Percentiles rank a stretch among this genome's conserved stretches.
Conservation (phyloP, 1,140 invertebrate species). For the Rhopalosiphum maidis region DNA sequence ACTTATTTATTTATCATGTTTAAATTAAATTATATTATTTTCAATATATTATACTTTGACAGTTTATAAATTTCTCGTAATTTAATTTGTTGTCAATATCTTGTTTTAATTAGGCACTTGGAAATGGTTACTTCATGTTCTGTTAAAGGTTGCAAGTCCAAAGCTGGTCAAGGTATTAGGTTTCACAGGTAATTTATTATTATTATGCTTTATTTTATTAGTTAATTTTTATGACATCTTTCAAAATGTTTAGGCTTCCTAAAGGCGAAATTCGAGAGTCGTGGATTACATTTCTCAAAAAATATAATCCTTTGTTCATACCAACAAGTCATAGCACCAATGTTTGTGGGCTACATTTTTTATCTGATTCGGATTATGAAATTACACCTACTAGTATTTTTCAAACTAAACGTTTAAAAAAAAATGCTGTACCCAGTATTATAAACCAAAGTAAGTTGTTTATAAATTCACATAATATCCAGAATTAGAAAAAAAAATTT, state of each 20-base stretch:
- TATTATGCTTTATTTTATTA: background rate
- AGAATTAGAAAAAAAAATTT: background rate
- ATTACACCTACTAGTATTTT: background rate
- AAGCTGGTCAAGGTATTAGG: background rate
- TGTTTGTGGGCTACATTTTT: background rate
- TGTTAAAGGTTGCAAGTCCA: background rate
- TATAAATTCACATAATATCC: background rate
- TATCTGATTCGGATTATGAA: background rate
- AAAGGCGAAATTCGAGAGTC: background rate
- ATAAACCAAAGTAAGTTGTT: background rate
- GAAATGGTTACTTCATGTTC: background rate
- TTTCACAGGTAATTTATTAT: background rate
- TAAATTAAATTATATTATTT: background rate
- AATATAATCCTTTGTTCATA: background rate
- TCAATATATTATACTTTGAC: background rate
- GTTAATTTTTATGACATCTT: background rate
- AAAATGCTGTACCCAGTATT: background rate
- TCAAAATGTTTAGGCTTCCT: background rate
- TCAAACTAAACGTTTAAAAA: background rate
- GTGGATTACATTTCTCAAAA: background rate
- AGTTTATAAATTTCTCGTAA: background rate
- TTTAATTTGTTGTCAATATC: background rate
- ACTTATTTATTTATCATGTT: too few relatives aligned
- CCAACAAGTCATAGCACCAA: background rate
- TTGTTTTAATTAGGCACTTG: background rate